Percentiles rank a stretch among this genome's conserved stretches.
These are phyloP conservation scores for Asbolus verrucosus DNA, from an alignment of 1,140 invertebrate species.

Conservation along the genomic window DNA sequence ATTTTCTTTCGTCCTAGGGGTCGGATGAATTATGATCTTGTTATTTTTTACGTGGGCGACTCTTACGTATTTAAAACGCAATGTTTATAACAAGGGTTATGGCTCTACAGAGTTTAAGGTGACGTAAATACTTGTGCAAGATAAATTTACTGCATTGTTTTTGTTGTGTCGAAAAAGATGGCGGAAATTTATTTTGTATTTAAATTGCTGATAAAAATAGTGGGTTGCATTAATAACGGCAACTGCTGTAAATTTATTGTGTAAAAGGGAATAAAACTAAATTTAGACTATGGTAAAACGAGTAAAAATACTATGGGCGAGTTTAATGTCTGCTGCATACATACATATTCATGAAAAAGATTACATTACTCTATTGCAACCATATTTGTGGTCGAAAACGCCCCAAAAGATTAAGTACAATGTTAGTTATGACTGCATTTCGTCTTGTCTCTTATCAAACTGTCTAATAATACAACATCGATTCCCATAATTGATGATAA, in stretches of 20 bases:
- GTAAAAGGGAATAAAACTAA: neutral
- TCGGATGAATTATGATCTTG: constrained; percentile 30
- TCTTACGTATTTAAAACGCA: constrained; percentile 10
- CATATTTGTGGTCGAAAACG: neutral
- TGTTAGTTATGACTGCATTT: neutral
- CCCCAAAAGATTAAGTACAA: too few species aligned
- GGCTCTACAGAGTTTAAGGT: neutral
- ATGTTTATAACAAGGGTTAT: neutral
- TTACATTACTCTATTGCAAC: neutral
- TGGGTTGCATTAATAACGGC: neutral
- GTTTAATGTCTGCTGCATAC: constrained; percentile 2
- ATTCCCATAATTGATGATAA: constrained; percentile 30
- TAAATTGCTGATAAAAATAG: neutral
- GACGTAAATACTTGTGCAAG: neutral
- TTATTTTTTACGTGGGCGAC: constrained; percentile 3
- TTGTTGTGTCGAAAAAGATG: too few species aligned
- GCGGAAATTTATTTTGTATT: too few species aligned
- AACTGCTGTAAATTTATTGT: constrained; percentile 15
- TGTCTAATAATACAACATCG: constrained; percentile 20
- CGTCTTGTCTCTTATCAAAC: neutral
- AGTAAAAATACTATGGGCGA: neutral
- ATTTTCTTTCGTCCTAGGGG: constrained; percentile 10
- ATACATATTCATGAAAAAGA: constrained; percentile 21
- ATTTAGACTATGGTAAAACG: neutral
- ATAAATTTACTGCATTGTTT: neutral